phyloP scores from a whole-genome alignment of 2,797 vertebrate genomes.

The Morus bassanus region DNA sequence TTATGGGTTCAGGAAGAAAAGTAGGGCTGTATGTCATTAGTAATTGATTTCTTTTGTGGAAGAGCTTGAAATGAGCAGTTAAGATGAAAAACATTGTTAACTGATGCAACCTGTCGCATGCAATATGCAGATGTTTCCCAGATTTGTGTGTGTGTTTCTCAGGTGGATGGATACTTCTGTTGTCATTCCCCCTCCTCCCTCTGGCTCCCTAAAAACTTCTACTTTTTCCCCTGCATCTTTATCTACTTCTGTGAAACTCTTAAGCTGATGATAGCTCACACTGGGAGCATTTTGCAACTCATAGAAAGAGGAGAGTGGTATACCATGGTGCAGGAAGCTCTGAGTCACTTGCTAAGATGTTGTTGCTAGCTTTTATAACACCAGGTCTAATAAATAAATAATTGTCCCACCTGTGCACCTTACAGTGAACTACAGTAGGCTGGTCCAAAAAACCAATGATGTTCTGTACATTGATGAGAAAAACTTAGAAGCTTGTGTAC shows the following conservation, averaged over 20 bases:
- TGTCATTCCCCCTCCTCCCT: not conserved
- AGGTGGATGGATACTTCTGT: constrained; percentile 21
- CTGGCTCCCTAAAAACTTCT: not conserved
- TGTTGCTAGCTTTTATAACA: not conserved
- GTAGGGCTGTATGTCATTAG: constrained; percentile 66
- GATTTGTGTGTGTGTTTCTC: constrained; percentile 3
- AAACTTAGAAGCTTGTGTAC: not conserved
- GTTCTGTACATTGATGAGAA: not conserved
- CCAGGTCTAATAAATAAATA: not conserved
- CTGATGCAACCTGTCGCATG: constrained; percentile 50
- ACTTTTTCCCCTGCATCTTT: not conserved
- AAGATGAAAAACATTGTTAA: constrained; percentile 48
- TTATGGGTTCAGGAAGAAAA: constrained; percentile 71
- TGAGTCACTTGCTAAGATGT: not conserved
- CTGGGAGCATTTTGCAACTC: not conserved
- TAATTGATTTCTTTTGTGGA: constrained; percentile 74
- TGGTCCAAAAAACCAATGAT: not conserved
- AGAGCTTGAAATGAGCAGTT: constrained; percentile 57
- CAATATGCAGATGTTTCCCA: constrained; percentile 38
- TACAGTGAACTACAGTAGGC: not conserved
- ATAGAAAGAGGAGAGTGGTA: not conserved
- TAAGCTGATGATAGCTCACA: not conserved
- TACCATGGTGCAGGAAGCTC: not conserved
- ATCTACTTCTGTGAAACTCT: not conserved
- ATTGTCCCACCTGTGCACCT: not conserved